Evolutionary conservation across 2,888 invertebrate species (phyloP), one percentile per base, ranked within the genome.

Genomic region (Macaria notata): DNA sequence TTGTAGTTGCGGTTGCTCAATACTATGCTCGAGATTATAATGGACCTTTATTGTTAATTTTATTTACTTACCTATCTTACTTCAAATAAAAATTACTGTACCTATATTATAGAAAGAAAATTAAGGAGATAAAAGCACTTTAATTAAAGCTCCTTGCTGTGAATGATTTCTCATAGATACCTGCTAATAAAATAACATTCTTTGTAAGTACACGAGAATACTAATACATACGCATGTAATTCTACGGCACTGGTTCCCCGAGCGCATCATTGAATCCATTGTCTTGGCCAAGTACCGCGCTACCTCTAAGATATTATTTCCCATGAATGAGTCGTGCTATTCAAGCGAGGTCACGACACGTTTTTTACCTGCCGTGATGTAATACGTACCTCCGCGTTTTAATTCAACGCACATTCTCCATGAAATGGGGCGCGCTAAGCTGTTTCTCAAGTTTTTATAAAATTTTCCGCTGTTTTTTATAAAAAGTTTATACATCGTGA

Each of bases 281-380:
- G 87, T 87, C 72, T 85, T 82, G 71, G 73, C 75, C 66, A 65
- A 70, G 75, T 49, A 55, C 39, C 38, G 31, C 19, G 19, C 19
- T 19, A 19, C 19, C 19, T 19, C 44, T 4, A 56, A 66, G 61
- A 72, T 72, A 72, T 73, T 78, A 80, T 80, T 88, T 88, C 87
- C 83, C 88, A 89, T 85, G 88, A 87, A 86, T 80, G 82, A 83
- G 79, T 74, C 71, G 77, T 72, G 74, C 62, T 74, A 71, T 73
- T 76, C 72, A 61, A 65, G 65, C 56, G 65, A 63, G 88, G 89
- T 86, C 88, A 86, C 79, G 81, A 71, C 77, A 65, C 69, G 62
- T 79, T 86, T 86, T 86, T 81, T 86, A 82, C 81, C 83, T 78
- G 72, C 46, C 72, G 71, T 88, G 86, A 89, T 83, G 86, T 86